Conservation (phyloP, 2,888 invertebrate genomes). For the Dastarcus helophoroides region DNA sequence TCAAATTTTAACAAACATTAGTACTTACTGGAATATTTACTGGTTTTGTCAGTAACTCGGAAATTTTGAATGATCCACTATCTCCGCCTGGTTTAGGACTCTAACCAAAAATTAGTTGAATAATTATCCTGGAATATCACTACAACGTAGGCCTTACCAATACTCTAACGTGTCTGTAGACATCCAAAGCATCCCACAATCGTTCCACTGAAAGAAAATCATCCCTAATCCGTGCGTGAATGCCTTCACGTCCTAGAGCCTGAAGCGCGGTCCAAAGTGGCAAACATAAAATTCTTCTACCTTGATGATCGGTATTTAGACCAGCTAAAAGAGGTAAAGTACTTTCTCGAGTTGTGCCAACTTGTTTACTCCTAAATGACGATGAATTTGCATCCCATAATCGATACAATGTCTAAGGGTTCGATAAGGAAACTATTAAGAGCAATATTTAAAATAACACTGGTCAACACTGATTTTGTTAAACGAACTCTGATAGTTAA, state of each 20-base stretch:
- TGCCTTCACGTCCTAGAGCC: conserved; percentile 58
- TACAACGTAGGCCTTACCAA: conserved; percentile 44
- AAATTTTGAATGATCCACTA: conserved; percentile 48
- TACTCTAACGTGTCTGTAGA: conserved; percentile 55
- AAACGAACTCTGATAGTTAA: no score
- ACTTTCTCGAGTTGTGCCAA: conserved; percentile 41
- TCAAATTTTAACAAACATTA: background rate
- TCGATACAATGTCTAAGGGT: conserved; percentile 32
- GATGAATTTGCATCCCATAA: conserved; percentile 35
- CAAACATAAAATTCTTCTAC: conserved; percentile 58
- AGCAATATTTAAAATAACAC: no score
- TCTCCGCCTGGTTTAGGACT: conserved; percentile 72
- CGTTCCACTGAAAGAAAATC: conserved; percentile 64
- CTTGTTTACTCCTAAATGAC: conserved; percentile 27
- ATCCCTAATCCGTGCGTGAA: conserved; percentile 56
- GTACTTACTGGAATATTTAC: conserved; percentile 47
- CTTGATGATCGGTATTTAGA: conserved; percentile 39
- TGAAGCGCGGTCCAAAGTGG: conserved; percentile 78
- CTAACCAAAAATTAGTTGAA: conserved; percentile 38
- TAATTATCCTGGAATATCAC: conserved; percentile 3
- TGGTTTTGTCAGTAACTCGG: conserved; percentile 50
- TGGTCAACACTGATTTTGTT: no score
- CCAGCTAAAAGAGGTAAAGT: conserved; percentile 51
- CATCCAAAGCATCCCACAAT: conserved; percentile 47
- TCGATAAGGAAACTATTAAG: conserved; percentile 20